Base-by-base conservation (phyloP, 2,797 vertebrate species). In the Cyprinodon diabolis region DNA sequence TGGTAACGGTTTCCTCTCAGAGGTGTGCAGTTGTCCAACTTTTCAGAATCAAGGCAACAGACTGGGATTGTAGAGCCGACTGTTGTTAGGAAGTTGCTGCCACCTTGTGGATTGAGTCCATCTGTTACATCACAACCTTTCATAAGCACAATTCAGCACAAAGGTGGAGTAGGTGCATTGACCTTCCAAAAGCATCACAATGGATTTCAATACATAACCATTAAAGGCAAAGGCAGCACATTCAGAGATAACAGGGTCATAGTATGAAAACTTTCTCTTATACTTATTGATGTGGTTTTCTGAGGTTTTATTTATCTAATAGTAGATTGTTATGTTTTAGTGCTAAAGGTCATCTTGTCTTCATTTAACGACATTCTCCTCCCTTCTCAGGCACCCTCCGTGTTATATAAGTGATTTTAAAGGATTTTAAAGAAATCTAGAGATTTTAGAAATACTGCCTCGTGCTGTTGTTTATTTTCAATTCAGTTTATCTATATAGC, bases 61-160 rank as follows among this genome's bases (percentile, higher is more conserved):
- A n/a, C 1, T 0, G 25, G 30, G 12, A 54, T 4, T 14, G 23
- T 25, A 23, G 45, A 54, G 15, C 40, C 40, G 4, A 12, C 6
- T 5, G 7, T 43, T 72, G 55, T 75, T 4, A 58, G 12, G 68
- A 21, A 4, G 35, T 30, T 88, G 80, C 87, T 84, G 90, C 92
- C 91, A 78, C 68, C 91, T 86, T 56, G 83, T 92, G 93, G 90
- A 57, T 2, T 2, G 9, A 11, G 12, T 30, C 0, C 25, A 60
- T 52, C 47, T 0, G 49, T 89, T 79, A 72, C 35, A 10, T 77
- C 65, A 82, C 67, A 71, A 13, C 21, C 56, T 86, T 87, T 87
- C 66, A 74, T 82, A 84, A 88, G 74, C 63, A 4, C 19, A 43
- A 14, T 9, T 74, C 67, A 72, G 77, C 67, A 73, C 71, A 75